Percentiles rank a stretch among this genome's conserved stretches.
These are phyloP conservation scores for Blennius ocellaris DNA, from an alignment of 2,113 vertebrate genomes.

Conservation along the genomic window DNA sequence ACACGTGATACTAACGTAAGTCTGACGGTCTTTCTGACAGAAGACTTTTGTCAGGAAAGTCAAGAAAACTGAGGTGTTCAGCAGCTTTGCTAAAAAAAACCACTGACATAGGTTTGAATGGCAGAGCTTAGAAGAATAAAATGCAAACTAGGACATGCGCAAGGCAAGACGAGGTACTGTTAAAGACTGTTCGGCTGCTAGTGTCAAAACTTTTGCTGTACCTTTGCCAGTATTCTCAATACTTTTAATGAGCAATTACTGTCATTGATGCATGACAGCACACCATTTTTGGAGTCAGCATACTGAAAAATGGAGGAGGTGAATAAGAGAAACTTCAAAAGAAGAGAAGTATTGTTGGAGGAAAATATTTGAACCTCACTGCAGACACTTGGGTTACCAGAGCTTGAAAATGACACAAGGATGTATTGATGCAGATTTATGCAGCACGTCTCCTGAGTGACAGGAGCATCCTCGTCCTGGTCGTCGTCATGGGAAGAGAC, in stretches of 20 bases:
- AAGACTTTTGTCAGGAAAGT: slow-evolving; percentile 2
- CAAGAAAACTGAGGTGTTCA: slow-evolving; percentile 25
- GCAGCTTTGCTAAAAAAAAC: slow-evolving; percentile 33
- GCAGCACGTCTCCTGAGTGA: background rate
- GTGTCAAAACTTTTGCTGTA: slow-evolving; percentile 29
- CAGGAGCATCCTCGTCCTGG: slow-evolving; percentile 3
- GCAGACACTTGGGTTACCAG: background rate
- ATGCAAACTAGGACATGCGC: slow-evolving; percentile 29
- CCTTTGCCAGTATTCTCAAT: slow-evolving; percentile 1
- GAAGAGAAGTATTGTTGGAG: slow-evolving; percentile 9
- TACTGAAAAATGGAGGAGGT: background rate
- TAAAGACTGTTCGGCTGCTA: slow-evolving; percentile 30
- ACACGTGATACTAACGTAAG: slow-evolving; percentile 29
- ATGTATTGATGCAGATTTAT: slow-evolving; percentile 8
- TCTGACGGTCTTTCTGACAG: slow-evolving; percentile 41
- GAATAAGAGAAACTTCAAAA: slow-evolving; percentile 13
- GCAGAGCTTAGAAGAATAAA: slow-evolving; percentile 31
- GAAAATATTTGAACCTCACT: slow-evolving; percentile 12
- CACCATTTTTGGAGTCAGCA: background rate
- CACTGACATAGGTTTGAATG: slow-evolving; percentile 24
- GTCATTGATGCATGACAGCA: background rate
- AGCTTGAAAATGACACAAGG: background rate
- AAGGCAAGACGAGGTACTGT: slow-evolving; percentile 11
- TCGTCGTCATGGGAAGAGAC: background rate
- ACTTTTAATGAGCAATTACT: slow-evolving; percentile 28